Conservation (phyloP, 2,113 vertebrate species). For the Spheniscus mendiculus region DNA sequence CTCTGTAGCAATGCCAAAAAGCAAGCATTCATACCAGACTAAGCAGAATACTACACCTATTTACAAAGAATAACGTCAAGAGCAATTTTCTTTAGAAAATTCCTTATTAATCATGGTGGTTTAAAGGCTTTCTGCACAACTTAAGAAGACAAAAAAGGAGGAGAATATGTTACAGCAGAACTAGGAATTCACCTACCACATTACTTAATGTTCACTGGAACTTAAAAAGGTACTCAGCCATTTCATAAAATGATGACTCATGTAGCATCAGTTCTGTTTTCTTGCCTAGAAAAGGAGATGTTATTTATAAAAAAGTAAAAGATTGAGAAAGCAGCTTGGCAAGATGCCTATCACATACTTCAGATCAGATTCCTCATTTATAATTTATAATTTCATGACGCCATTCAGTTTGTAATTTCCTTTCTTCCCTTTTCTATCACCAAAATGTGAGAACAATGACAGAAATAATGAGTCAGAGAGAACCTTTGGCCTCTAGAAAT, state of each 20-base stretch:
- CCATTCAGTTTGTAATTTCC: background rate
- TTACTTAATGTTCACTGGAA: background rate
- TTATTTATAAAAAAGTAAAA: background rate
- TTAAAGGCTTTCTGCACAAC: background rate
- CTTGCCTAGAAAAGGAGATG: background rate
- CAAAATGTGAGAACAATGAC: background rate
- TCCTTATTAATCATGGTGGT: background rate
- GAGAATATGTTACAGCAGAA: background rate
- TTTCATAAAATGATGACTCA: background rate
- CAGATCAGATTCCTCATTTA: background rate
- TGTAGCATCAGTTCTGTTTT: background rate
- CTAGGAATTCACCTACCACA: background rate
- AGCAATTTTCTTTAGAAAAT: background rate
- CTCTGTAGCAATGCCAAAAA: background rate
- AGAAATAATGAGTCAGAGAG: background rate
- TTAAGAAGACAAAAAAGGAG: background rate
- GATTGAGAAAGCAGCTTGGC: background rate
- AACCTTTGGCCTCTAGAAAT: background rate
- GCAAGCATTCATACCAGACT: background rate
- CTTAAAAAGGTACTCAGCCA: background rate
- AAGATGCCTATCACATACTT: background rate
- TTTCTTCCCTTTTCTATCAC: conserved; percentile 5
- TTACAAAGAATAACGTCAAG: background rate
- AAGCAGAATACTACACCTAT: background rate
- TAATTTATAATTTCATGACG: background rate